Conservation (phyloP, 2,113 vertebrate genomes). For the Zapornia atra region DNA sequence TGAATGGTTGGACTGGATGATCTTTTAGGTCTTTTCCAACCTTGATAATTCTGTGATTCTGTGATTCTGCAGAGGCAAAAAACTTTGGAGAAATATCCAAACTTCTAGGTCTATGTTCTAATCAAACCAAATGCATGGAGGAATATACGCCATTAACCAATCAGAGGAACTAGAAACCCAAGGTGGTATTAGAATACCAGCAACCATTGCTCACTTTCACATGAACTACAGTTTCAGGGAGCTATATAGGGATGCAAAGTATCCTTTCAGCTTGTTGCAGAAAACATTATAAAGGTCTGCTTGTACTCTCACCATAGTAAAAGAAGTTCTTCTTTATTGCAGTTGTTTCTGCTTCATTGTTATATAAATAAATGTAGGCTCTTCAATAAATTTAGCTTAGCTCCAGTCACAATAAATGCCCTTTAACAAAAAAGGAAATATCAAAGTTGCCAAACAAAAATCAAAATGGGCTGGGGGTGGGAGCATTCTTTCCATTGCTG, state of each 20-base stretch:
- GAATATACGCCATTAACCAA: neutral
- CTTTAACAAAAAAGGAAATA: neutral
- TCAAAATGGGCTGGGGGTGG: neutral
- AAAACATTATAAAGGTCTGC: neutral
- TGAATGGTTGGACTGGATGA: too few species aligned
- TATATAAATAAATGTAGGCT: neutral
- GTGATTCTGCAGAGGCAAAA: neutral
- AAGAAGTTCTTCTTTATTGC: neutral
- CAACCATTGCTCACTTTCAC: neutral
- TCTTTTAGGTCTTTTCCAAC: too few species aligned
- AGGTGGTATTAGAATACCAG: neutral
- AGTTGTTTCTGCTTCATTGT: neutral
- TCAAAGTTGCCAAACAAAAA: neutral
- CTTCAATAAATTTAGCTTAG: neutral
- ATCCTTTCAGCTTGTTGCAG: neutral
- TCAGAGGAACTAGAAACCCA: neutral
- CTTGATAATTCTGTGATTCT: too few species aligned
- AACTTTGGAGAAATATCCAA: neutral
- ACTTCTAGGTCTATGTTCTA: neutral
- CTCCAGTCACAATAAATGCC: neutral
- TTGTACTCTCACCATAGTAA: neutral
- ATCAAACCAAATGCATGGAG: neutral
- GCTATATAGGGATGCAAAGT: neutral
- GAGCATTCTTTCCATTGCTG: neutral
- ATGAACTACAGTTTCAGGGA: neutral